Conservation (phyloP, 2,888 invertebrate genomes). For the Pterostichus madidus region DNA sequence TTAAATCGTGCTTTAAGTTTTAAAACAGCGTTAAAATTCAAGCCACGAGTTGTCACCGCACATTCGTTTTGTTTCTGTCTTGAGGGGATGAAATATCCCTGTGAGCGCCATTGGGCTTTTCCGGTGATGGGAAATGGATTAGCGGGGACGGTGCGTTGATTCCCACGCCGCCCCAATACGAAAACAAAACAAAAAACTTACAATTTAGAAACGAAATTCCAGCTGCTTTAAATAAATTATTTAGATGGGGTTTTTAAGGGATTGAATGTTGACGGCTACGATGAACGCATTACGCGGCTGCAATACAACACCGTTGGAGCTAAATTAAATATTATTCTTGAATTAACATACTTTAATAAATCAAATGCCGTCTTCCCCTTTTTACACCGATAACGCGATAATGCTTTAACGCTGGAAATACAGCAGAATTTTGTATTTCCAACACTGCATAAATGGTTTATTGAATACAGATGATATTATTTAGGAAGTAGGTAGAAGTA, state of each 20-base stretch:
- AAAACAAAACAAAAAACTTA: slow-evolving; percentile 48
- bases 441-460: not conserved
- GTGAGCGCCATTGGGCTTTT: slow-evolving; percentile 13
- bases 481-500: no score
- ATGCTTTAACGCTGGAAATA: not conserved
- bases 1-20: slow-evolving; percentile 9
- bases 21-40: slow-evolving; percentile 15
- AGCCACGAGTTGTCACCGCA: slow-evolving; percentile 16
- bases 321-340: slow-evolving; percentile 53
- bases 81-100: slow-evolving; percentile 30
- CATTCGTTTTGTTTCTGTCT: slow-evolving; percentile 31
- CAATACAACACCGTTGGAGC: not conserved
- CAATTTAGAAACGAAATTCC: slow-evolving; percentile 34
- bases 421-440: no score
- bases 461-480: no score
- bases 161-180: slow-evolving; percentile 36
- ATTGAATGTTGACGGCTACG: not conserved
- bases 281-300: not conserved
- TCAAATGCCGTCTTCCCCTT: slow-evolving; percentile 1
- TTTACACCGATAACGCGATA: not conserved
- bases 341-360: slow-evolving; percentile 52
- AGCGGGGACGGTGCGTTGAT: slow-evolving; percentile 27
- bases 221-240: slow-evolving; percentile 41
- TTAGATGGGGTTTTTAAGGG: slow-evolving; percentile 16
- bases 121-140: slow-evolving; percentile 40